Evolutionary conservation across 2,113 vertebrate genomes (phyloP).

Genomic region (Pleuronectes platessa): DNA sequence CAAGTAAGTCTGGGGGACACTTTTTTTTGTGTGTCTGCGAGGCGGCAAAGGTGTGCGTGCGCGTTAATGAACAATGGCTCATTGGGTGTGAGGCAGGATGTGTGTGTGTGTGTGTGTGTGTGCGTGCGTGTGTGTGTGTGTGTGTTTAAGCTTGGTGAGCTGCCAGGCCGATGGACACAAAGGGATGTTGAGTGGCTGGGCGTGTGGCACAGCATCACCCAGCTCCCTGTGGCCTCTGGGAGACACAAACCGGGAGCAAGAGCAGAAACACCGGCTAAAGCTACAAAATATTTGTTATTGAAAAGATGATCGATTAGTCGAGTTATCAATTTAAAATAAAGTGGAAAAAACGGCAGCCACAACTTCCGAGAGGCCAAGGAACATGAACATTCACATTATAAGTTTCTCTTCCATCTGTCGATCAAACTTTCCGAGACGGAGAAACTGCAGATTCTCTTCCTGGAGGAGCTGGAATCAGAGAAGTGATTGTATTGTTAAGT

Average conservation of each 20-base stretch:
- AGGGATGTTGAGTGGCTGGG: slow-evolving; percentile 88
- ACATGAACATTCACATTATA: neutral
- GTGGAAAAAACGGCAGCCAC: neutral
- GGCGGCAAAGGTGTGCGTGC: slow-evolving; percentile 55
- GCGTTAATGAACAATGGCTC: slow-evolving; percentile 62
- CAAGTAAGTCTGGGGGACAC: slow-evolving; percentile 28
- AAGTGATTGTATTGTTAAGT: slow-evolving; percentile 17
- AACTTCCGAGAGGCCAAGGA: no score
- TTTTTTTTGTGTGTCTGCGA: slow-evolving; percentile 25
- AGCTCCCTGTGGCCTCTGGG: slow-evolving; percentile 84
- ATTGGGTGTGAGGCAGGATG: slow-evolving; percentile 35
- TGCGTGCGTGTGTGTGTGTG: slow-evolving; percentile 37
- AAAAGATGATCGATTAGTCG: neutral
- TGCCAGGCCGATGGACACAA: slow-evolving; percentile 90
- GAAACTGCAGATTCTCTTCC: neutral
- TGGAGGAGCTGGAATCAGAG: neutral
- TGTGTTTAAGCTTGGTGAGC: slow-evolving; percentile 85
- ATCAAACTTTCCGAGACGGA: neutral
- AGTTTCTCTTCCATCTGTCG: neutral
- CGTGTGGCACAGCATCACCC: slow-evolving; percentile 85
- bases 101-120: slow-evolving; percentile 29
- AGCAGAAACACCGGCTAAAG: neutral
- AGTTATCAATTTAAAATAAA: neutral
- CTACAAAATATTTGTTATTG: neutral
- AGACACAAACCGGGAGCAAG: slow-evolving; percentile 59